Conservation (phyloP, 2,113 vertebrate species). For the Camelus dromedarius region DNA sequence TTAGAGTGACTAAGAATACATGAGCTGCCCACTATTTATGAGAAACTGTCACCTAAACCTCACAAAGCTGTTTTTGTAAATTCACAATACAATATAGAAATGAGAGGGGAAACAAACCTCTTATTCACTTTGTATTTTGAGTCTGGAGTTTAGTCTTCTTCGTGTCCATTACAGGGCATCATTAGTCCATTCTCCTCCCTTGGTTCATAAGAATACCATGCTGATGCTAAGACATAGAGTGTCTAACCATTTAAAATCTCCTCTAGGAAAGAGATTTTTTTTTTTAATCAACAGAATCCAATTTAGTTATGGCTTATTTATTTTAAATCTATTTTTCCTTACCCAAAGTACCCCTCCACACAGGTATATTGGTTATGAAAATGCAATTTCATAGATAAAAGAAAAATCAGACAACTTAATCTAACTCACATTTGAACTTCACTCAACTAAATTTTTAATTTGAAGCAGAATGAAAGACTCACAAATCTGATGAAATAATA, state of each 20-base stretch:
- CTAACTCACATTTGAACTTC: slow-evolving; percentile 18
- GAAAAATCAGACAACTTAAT: slow-evolving; percentile 21
- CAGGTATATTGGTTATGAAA: not conserved
- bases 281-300: not conserved
- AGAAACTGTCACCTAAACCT: not conserved
- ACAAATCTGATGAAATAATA: slow-evolving; percentile 10
- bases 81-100: not conserved
- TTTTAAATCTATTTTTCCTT: slow-evolving; percentile 5
- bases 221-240: not conserved
- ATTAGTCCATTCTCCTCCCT: not conserved
- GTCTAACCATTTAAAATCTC: not conserved
- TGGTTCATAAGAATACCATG: not conserved
- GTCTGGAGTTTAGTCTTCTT: not conserved
- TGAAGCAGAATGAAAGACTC: slow-evolving; percentile 22
- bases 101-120: not conserved
- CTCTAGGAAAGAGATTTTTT: not conserved
- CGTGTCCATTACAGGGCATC: not conserved
- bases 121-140: not conserved
- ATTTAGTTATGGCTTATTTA: not conserved
- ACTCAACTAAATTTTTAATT: slow-evolving; percentile 41
- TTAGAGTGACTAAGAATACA: not conserved
- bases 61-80: not conserved
- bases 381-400: slow-evolving; percentile 18
- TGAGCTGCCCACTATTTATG: not conserved
- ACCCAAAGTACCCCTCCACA: not conserved